Conservation (phyloP, 1,140 invertebrate genomes). For the Carposina sasakii region DNA sequence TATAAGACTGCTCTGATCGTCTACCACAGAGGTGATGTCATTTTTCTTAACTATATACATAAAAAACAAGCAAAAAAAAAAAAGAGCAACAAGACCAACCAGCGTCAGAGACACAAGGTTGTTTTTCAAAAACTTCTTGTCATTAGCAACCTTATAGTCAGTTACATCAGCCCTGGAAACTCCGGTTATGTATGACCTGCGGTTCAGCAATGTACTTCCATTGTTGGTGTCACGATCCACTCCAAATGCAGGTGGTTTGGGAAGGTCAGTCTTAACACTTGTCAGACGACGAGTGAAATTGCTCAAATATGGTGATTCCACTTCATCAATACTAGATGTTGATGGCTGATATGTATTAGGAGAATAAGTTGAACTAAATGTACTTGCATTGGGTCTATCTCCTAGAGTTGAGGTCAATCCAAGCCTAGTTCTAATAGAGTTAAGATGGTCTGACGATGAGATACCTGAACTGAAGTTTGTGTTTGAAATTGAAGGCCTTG, state of each 20-base stretch:
- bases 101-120: conserved; percentile 79
- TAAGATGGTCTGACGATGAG: conserved; percentile 67
- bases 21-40: conserved; percentile 61
- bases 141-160: conserved; percentile 66
- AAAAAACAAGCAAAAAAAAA: conserved; percentile 78
- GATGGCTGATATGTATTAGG: conserved; percentile 52
- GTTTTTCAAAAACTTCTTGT: conserved; percentile 72
- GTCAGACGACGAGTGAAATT: conserved; percentile 78
- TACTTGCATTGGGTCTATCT: conserved; percentile 43
- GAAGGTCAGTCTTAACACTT: conserved; percentile 65
- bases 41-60: conserved; percentile 78
- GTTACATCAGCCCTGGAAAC: conserved; percentile 54
- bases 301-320: conserved; percentile 78
- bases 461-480: conserved; percentile 45
- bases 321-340: conserved; percentile 55
- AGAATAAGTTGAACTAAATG: conserved; percentile 42
- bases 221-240: conserved; percentile 58
- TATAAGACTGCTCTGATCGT: conserved; percentile 70
- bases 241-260: conserved; percentile 39
- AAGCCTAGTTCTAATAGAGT: conserved; percentile 70
- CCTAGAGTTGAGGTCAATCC: conserved; percentile 55
- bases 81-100: conserved; percentile 74
- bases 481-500: conserved; percentile 46
- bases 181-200: conserved; percentile 52
- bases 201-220: conserved; percentile 45